Base-by-base conservation (phyloP, 1,140 invertebrate genomes). In the Cydia pomonella region DNA sequence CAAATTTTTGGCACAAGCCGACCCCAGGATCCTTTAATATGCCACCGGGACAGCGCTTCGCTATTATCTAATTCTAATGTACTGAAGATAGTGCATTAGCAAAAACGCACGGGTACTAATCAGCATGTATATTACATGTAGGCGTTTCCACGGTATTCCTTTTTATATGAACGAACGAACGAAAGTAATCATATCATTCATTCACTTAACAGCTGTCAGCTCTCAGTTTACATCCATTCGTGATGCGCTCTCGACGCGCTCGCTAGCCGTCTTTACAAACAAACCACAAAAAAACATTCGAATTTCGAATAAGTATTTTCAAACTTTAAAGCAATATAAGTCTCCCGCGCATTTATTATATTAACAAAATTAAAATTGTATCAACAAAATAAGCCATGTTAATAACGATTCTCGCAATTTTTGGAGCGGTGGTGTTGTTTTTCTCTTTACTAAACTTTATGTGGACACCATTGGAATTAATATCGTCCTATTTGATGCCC, bases 401-500 rank as follows among this genome's bases (percentile, higher is more conserved):
- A 74, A 47, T 90, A 41, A 53, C 87, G 33, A 73, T 87, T 72
- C 79, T 93, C 71, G 84, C 86, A n/a, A 74, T 92, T 47, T 79
- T 94, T 0, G 94, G 94, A 3, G 80, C 89, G 2, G 47, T 93
- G 23, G 84, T 86, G 13, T 79, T 94, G 12, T 80, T 82, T n/a
- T 80, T 85, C 66, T 89, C 89, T 74, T 75, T 93, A 5, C 84
- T 91, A 41, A 93, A 94, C 76, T 93, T 94, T 33, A 83, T 94
- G 12, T 94, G 92, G 88, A 94, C 94, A 77, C 73, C 93, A 21
- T 74, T 94, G 64, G 87, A 92, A 66, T 83, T 94, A 71, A 79
- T 93, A 23, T 91, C 92, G 74, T 92, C 93, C 3, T 78, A 94
- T 83, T 82, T 95, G 75, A 93, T 92, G 83, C 94, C 94, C 33